Base-by-base conservation (phyloP, 2,888 invertebrate genomes). In the Seladonia tumulorum region DNA sequence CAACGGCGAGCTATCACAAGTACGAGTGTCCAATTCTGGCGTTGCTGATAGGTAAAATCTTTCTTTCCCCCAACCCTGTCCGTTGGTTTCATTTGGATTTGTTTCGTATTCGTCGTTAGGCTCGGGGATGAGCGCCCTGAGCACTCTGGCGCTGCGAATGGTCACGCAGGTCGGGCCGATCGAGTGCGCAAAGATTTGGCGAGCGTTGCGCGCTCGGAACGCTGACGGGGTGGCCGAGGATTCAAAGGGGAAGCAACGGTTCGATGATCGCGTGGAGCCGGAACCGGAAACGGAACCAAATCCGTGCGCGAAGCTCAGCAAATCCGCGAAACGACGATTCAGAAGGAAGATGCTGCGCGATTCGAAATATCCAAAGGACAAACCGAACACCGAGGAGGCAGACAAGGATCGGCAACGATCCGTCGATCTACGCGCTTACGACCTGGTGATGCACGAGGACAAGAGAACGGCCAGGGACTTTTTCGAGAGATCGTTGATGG, bases 101-200 rank as follows among this genome's bases (percentile, higher is more conserved):
- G 35, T 22, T 8, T 10, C 14, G n/a, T n/a, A 22, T 16, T 18
- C 1, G 5, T n/a, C 10, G 10, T 39, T 42, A 97, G 97, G 97
- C 10, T 97, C 97, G 0, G 97, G 98, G 1, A 98, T 98, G 97
- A 98, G 98, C 79, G 96, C 98, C 75, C 95, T 98, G 5, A 97
- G 97, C 88, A 97, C 97, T 92, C 96, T 98, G 71, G 97, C 98
- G 0, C 93, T 98, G 47, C 96, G 98, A 76, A 97, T 98, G 95
- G 96, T 98, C n/a, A 98, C 98, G 0, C 97, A 98, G 93, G 96
- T 96, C 0, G 96, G 96, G 0, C 93, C 96, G 0, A 94, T 95
- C 3, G 95, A 95, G 42, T 96, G 96, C 88, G 91, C 96, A 63
- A 93, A 95, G 47, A 95, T 96, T 76, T 95, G 96, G 90, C 71